Percentiles rank a stretch among this genome's conserved stretches.
Conservation (phyloP, 2,888 invertebrate species). For the Pachliopta kotzebuea region DNA sequence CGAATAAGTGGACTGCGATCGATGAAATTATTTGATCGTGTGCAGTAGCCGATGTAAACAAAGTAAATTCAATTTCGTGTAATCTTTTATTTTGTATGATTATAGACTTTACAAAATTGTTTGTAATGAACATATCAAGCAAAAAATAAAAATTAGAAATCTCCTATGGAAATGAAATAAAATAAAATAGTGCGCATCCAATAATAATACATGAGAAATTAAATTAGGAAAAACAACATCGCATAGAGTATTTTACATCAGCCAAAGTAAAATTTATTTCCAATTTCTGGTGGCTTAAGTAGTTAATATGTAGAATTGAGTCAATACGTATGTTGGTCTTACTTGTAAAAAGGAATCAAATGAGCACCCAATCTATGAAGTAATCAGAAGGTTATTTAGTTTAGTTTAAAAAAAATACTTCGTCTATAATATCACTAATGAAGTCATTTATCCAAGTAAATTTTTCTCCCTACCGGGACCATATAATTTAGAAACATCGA, state of each 20-base stretch:
- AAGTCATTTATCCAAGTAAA: conserved; percentile 12
- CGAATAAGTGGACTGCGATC: conserved; percentile 32
- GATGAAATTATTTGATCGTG: conserved; percentile 52
- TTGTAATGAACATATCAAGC: neutral
- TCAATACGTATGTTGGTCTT: too few species aligned
- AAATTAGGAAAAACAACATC: too few species aligned
- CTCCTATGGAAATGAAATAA: too few species aligned
- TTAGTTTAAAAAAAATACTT: conserved; percentile 7
- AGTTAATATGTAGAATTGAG: too few species aligned
- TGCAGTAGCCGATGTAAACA: conserved; percentile 48
- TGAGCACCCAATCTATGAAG: neutral
- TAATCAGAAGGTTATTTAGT: conserved; percentile 3
- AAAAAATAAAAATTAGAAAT: too few species aligned
- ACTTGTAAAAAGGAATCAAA: neutral
- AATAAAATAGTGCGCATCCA: too few species aligned
- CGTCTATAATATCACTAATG: conserved; percentile 2
- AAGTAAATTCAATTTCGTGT: conserved; percentile 49
- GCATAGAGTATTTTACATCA: too few species aligned
- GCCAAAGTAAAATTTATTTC: too few species aligned
- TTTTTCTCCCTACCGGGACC: conserved; percentile 2
- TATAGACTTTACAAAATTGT: conserved; percentile 11
- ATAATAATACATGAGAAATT: too few species aligned
- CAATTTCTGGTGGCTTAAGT: too few species aligned
- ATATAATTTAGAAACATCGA: conserved; percentile 27
- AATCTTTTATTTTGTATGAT: conserved; percentile 16